These are phyloP conservation scores for Hydra vulgaris DNA, from an alignment of 30 jellyfish, hydroid and myxozoan genomes.

Conservation along the genomic window DNA sequence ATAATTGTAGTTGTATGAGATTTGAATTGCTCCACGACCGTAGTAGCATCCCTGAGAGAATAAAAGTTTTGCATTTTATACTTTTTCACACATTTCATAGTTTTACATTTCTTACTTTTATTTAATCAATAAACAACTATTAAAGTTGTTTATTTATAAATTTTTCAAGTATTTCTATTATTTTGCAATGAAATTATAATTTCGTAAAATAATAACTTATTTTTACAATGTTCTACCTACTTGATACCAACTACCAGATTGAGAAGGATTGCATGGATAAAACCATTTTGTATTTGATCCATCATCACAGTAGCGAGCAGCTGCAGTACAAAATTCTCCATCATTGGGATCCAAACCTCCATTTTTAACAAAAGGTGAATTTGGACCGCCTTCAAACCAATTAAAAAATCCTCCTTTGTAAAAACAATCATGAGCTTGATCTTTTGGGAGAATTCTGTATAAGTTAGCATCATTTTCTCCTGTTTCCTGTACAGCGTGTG, in stretches of 20 bases:
- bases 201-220: too few relatives aligned
- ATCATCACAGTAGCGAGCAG: constrained; percentile 71
- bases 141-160: too few relatives aligned
- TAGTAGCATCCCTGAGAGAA: constrained; percentile 58
- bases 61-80: not conserved
- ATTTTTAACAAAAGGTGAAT: constrained; percentile 78
- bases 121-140: too few relatives aligned
- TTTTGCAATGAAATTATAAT: too few relatives aligned
- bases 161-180: too few relatives aligned
- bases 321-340: constrained; percentile 73
- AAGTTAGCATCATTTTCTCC: constrained; percentile 84
- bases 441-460: constrained; percentile 62
- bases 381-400: constrained; percentile 95
- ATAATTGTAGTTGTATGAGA: constrained; percentile 75
- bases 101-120: not conserved
- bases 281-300: constrained; percentile 70
- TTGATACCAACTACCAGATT: constrained; percentile 37
- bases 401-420: constrained; percentile 81
- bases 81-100: not conserved
- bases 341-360: constrained; percentile 67
- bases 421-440: constrained; percentile 73
- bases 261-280: constrained; percentile 60
- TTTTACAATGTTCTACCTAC: constrained; percentile 14
- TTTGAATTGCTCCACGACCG: constrained; percentile 93
- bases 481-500: constrained; percentile 90